Percentiles rank a stretch among this genome's conserved stretches.
These are phyloP conservation scores for Macropus fuliginosus DNA, from an alignment of 2,797 vertebrate species.

Conservation along the genomic window DNA sequence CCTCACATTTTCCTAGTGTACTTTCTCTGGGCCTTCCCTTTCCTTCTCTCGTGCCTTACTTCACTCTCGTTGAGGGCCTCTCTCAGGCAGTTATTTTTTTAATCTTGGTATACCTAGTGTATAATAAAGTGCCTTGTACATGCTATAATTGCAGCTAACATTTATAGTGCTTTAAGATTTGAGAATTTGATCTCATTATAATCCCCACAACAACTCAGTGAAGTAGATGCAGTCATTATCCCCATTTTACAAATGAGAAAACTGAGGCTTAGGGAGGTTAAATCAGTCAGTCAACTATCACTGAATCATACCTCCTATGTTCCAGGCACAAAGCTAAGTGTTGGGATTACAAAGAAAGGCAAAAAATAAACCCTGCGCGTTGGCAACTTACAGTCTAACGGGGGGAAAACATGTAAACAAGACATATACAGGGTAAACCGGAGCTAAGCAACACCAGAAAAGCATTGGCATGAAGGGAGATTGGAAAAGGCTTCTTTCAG, in stretches of 20 bases:
- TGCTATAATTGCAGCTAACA: background rate
- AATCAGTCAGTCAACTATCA: background rate
- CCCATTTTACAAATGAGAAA: background rate
- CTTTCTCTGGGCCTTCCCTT: too few species aligned
- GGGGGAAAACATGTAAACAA: too few species aligned
- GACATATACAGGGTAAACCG: background rate
- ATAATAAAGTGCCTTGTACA: background rate
- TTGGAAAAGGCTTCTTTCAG: background rate
- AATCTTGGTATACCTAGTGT: background rate
- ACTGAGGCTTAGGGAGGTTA: background rate
- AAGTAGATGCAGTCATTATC: background rate
- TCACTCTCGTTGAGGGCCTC: background rate
- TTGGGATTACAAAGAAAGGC: background rate
- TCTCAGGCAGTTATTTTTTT: background rate
- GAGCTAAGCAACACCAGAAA: background rate
- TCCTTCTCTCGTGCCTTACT: too few species aligned
- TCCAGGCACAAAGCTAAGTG: background rate
- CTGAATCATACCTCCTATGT: background rate
- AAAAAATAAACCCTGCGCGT: background rate
- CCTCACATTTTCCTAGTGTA: too few species aligned
- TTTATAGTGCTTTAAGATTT: background rate
- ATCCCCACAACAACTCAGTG: background rate
- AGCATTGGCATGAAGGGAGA: background rate
- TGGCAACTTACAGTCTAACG: too few species aligned
- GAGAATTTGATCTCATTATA: background rate